These are phyloP conservation scores for Prionailurus viverrinus DNA, from an alignment of 2,113 vertebrate genomes.

Conservation along the genomic window DNA sequence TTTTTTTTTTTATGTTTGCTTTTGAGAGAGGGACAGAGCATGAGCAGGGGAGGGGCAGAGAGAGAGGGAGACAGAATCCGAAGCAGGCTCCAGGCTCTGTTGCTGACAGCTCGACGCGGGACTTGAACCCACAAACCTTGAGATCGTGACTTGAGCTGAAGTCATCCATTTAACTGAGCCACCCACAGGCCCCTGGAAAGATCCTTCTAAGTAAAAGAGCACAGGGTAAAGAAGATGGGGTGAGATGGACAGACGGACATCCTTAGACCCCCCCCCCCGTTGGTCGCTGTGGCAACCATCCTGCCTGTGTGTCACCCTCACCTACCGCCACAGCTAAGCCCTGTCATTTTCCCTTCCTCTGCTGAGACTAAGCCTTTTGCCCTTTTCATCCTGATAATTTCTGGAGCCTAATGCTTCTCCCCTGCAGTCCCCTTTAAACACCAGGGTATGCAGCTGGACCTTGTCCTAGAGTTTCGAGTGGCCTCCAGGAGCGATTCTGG, in stretches of 20 bases:
- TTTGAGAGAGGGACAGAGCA: too few species aligned
- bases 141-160: too few species aligned
- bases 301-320: not conserved
- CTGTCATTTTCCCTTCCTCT: not conserved
- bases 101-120: too few species aligned
- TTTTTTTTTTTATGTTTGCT: too few species aligned
- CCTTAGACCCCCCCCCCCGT: not conserved
- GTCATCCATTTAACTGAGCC: too few species aligned
- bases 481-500: not conserved
- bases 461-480: not conserved
- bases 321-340: not conserved
- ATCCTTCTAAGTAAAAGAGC: not conserved
- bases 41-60: too few species aligned
- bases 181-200: not conserved
- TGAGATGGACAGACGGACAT: fast-evolving
- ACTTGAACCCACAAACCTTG: too few species aligned
- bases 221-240: not conserved
- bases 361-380: not conserved
- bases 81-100: too few species aligned
- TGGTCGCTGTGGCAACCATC: fast-evolving
- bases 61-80: too few species aligned
- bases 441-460: not conserved
- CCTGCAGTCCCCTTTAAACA: not conserved
- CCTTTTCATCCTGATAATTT: not conserved
- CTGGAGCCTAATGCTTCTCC: not conserved